phyloP scores from a whole-genome alignment of 2,888 invertebrate genomes.

The Cheilosia pagana region DNA sequence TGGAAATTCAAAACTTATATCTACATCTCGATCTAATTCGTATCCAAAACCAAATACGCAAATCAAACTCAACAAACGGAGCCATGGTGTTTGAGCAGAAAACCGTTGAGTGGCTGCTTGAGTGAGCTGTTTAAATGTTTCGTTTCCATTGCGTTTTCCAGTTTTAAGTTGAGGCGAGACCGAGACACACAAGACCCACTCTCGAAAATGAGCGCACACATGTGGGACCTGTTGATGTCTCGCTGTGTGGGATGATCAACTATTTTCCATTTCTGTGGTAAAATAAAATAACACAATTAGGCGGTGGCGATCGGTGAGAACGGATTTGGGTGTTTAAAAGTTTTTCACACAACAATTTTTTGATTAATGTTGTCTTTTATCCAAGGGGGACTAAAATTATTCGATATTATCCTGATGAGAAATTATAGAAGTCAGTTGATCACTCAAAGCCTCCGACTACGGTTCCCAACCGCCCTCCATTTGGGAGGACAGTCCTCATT shows the following conservation, averaged over 20 bases:
- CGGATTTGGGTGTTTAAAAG: slow-evolving; percentile 23
- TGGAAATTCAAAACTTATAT: slow-evolving; percentile 40
- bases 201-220: slow-evolving; percentile 39
- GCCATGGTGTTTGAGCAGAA: slow-evolving; percentile 5
- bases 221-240: slow-evolving; percentile 71
- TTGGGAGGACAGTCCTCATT: no score
- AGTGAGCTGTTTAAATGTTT: slow-evolving; percentile 13
- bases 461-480: no score
- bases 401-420: no score
- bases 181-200: slow-evolving; percentile 51
- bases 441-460: no score
- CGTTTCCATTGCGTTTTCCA: slow-evolving; percentile 23
- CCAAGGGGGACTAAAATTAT: no score
- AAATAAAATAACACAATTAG: slow-evolving; percentile 65
- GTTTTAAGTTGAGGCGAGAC: not conserved
- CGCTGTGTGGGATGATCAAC: slow-evolving; percentile 67
- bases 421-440: no score
- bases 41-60: not conserved
- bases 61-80: not conserved
- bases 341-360: no score
- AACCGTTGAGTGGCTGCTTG: not conserved
- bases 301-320: slow-evolving; percentile 30
- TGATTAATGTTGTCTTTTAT: no score
- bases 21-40: slow-evolving; percentile 6
- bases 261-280: slow-evolving; percentile 72